Evolutionary conservation across 2,888 invertebrate species (phyloP), one percentile per base, ranked within the genome.

Genomic region (Rhynchonema sp.): DNA sequence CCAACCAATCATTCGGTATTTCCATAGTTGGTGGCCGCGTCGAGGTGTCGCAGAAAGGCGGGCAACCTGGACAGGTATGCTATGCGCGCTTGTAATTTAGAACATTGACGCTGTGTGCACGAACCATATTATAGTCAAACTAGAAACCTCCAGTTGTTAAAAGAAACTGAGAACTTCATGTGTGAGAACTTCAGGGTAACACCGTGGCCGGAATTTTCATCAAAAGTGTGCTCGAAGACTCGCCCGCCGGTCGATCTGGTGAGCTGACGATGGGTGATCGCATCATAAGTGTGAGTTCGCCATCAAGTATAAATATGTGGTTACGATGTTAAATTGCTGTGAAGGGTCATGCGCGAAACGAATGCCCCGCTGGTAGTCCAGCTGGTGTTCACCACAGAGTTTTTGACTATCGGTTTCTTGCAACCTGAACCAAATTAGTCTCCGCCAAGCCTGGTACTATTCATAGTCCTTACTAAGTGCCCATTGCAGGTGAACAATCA

Each of bases 1-100:
- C 81, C 30, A 83, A 83, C 46, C 82, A 84, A 64, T 88, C 90
- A 59, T 81, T 96, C 28, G 96, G 70, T 13, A 91, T 98, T 73
- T 90, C 89, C 76, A 96, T 98, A 67, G 91, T 98, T 46, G 90
- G 94, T 60, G 89, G 91, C 70, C 87, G 88, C 81, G 87, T 87
- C 73, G 74, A 76, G 65, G 69, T 72, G 25, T 69, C 68, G 13
- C 70, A 71, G 56, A 67, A 68, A 55, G 70, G 70, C 29, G 68
- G 68, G 30, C 62, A 68, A 9, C 80, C 82, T 59, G 67, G 64
- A 30, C 82, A 82, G 64, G 83, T 83, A 79, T n/a, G n/a, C n/a
- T n/a, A n/a, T n/a, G n/a, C n/a, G n/a, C n/a, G n/a, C n/a, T n/a
- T n/a, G n/a, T n/a, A n/a, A n/a, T n/a, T n/a, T n/a, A n/a, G n/a